Evolutionary conservation across 2,113 vertebrate genomes (phyloP).

Genomic region (Plestiodon gilberti): DNA sequence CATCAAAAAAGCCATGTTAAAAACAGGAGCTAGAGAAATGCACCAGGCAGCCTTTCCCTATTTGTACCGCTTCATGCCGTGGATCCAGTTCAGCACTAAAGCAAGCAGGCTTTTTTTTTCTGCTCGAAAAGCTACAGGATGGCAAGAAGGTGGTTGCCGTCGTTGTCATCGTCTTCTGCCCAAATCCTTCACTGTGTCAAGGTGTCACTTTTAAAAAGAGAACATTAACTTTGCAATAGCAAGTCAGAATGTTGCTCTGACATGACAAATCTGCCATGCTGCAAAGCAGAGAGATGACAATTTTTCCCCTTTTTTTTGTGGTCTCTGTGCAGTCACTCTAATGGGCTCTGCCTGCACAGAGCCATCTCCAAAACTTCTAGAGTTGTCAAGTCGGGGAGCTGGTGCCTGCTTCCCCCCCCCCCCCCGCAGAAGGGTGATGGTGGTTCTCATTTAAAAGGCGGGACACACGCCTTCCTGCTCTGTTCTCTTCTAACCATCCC

Average conservation of each 20-base stretch:
- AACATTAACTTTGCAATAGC: background rate
- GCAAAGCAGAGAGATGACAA: too few relatives aligned
- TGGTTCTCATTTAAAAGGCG: background rate
- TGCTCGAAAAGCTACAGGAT: background rate
- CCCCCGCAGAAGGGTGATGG: background rate
- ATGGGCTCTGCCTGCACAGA: too few relatives aligned
- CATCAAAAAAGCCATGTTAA: background rate
- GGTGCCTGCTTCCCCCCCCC: too few relatives aligned
- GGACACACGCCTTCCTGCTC: too few relatives aligned
- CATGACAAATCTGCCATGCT: background rate
- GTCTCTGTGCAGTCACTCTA: too few relatives aligned
- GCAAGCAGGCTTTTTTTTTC: background rate
- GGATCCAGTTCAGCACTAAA: background rate
- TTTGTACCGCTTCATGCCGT: background rate
- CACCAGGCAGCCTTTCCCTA: background rate
- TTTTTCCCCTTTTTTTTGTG: too few relatives aligned
- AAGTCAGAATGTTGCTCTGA: background rate
- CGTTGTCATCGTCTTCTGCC: background rate
- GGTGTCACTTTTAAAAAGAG: background rate
- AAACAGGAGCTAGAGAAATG: background rate
- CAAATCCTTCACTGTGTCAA: background rate
- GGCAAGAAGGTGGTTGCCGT: background rate
- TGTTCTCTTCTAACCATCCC: background rate
- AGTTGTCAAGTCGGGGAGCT: background rate
- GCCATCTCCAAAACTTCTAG: too few relatives aligned